A percentile compares a stretch with the other conserved stretches of the same genome.
These are phyloP conservation scores for Amphipyra berbera DNA, from an alignment of 2,888 invertebrate species.

Conservation along the genomic window DNA sequence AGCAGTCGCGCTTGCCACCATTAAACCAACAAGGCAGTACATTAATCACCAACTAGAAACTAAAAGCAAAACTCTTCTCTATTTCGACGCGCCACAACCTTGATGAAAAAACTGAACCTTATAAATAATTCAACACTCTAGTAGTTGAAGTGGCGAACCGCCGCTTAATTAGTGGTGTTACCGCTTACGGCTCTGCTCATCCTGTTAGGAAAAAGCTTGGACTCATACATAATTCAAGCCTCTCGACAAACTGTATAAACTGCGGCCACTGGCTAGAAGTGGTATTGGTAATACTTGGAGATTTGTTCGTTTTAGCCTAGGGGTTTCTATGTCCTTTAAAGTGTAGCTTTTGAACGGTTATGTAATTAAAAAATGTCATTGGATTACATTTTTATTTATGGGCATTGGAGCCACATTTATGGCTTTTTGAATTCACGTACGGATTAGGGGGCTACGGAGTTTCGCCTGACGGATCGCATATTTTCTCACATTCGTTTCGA, in stretches of 20 bases:
- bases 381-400: no score
- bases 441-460: no score
- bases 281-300: slow-evolving; percentile 38
- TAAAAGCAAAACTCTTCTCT: slow-evolving; percentile 9
- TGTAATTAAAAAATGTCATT: no score
- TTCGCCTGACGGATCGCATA: no score
- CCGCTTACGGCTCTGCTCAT: slow-evolving; percentile 45
- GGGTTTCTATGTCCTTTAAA: no score
- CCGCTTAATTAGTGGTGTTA: slow-evolving; percentile 45
- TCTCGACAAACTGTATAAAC: slow-evolving; percentile 44
- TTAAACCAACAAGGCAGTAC: no score
- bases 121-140: slow-evolving; percentile 45
- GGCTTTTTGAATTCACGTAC: no score
- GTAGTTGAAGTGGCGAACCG: slow-evolving; percentile 40
- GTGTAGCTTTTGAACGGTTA: no score
- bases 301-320: slow-evolving; percentile 5
- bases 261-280: slow-evolving; percentile 34
- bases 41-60: no score
- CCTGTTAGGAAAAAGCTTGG: slow-evolving; percentile 49
- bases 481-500: no score
- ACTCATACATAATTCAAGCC: slow-evolving; percentile 41
- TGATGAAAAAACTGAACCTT: slow-evolving; percentile 39
- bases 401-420: no score
- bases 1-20: no score
- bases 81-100: slow-evolving; percentile 36